phyloP scores from a whole-genome alignment of 2,797 vertebrate genomes.

The Neosilurus mollespiculum region DNA sequence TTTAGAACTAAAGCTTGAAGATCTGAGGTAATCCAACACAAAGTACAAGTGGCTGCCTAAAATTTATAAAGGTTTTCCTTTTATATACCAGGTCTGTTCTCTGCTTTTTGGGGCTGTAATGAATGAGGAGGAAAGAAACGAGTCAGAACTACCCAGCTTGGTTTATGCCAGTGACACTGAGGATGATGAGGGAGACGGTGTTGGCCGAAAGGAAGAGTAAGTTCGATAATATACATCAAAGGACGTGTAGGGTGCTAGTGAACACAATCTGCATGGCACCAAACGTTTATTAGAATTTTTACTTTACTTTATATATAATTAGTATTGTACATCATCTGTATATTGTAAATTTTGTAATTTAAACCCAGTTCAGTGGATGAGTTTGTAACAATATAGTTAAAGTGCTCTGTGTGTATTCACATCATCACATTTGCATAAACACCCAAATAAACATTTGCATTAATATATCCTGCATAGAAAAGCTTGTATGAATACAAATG shows the following conservation, averaged over 20 bases:
- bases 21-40: neutral
- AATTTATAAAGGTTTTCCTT: neutral
- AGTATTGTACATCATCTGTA: no score
- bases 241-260: neutral
- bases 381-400: neutral
- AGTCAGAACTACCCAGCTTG: slow-evolving; percentile 63
- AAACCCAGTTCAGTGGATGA: neutral
- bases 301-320: no score
- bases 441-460: neutral
- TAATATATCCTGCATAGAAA: neutral
- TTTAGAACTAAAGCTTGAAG: neutral
- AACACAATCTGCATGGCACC: no score
- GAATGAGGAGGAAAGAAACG: slow-evolving; percentile 40
- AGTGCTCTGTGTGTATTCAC: neutral
- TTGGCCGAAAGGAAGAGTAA: slow-evolving; percentile 23
- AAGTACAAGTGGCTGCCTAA: neutral
- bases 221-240: slow-evolving; percentile 4
- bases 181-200: slow-evolving; percentile 60
- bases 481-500: neutral
- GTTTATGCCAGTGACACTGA: slow-evolving; percentile 80
- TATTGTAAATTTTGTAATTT: neutral
- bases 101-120: slow-evolving; percentile 85
- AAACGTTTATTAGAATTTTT: no score
- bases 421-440: neutral
- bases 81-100: slow-evolving; percentile 75